A percentile compares a stretch with the other conserved stretches of the same genome.
Evolutionary conservation across 92 coral and sea anemone species (phyloP).

Genomic region (Micromussa lordhowensis): DNA sequence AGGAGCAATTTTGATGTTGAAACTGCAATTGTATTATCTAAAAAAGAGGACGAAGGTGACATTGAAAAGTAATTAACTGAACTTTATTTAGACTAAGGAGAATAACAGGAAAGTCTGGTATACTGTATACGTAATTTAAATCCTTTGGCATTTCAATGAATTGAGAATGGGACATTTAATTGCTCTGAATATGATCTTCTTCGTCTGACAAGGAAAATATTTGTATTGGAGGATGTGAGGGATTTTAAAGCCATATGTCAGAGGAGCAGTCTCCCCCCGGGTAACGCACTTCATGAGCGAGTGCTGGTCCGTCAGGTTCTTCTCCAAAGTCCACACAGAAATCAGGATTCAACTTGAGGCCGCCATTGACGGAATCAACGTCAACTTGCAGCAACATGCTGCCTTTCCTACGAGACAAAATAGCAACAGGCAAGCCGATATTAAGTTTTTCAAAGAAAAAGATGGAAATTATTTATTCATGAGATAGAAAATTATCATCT

Average conservation of each 20-base stretch:
- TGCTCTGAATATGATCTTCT: neutral
- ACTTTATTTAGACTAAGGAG: neutral
- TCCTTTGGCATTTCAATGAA: neutral
- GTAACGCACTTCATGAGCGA: constrained; percentile 97
- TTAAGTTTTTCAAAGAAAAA: no score
- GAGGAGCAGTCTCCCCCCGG: constrained; percentile 99
- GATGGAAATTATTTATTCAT: no score
- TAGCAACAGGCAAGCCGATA: neutral
- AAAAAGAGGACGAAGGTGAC: neutral
- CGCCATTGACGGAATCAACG: constrained; percentile 89
- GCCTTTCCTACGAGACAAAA: constrained; percentile 78
- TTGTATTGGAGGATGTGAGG: neutral
- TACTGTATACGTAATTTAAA: neutral
- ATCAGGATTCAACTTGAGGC: constrained; percentile 85
- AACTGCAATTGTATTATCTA: no score
- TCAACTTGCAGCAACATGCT: constrained; percentile 86
- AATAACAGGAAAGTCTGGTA: neutral
- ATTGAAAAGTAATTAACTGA: neutral
- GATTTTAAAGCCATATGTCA: constrained; percentile 84
- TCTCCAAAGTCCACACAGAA: constrained; percentile 97
- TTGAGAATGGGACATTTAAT: neutral
- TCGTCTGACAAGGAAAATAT: neutral
- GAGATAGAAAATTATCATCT: no score
- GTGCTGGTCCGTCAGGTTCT: constrained; percentile 94
- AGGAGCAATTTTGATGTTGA: no score